A percentile compares a stretch with the other conserved stretches of the same genome.
These are phyloP conservation scores for Coleophora deauratella DNA, from an alignment of 2,888 invertebrate genomes.

Conservation along the genomic window DNA sequence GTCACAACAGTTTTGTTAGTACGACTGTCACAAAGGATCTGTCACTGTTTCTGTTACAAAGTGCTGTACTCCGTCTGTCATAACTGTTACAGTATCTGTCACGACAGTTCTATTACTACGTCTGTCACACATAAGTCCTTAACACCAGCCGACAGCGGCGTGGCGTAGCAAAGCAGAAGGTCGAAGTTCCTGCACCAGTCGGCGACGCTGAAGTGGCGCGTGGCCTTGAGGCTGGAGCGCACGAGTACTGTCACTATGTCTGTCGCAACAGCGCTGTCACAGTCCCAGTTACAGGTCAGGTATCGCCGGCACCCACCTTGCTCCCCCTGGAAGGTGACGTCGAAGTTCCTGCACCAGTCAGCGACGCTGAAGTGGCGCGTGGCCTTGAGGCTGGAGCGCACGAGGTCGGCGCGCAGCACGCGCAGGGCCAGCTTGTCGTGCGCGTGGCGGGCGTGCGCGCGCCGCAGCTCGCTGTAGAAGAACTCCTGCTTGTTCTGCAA, in stretches of 20 bases:
- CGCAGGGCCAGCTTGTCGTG: slow-evolving; percentile 90
- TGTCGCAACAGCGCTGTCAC: no score
- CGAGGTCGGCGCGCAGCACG: slow-evolving; percentile 84
- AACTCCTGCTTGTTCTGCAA: slow-evolving; percentile 80
- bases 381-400: slow-evolving; percentile 89
- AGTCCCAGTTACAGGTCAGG: no score
- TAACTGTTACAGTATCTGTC: no score
- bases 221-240: slow-evolving; percentile 88
- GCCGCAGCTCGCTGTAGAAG: slow-evolving; percentile 87
- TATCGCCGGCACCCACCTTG: slow-evolving; percentile 76
- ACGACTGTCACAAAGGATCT: no score
- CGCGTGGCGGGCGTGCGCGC: slow-evolving; percentile 89
- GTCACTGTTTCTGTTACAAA: no score
- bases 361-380: slow-evolving; percentile 89
- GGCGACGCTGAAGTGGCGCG: slow-evolving; percentile 86
- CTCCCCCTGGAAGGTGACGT: slow-evolving; percentile 94
- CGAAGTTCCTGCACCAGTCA: slow-evolving; percentile 96
- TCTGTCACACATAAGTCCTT: no score
- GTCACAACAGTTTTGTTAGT: no score
- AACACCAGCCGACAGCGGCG: slow-evolving; percentile 74
- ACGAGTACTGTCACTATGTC: no score
- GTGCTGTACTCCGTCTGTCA: no score
- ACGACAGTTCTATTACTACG: no score
- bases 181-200: slow-evolving; percentile 98
- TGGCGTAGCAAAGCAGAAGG: slow-evolving; percentile 93